Percentiles rank a stretch among this genome's conserved stretches.
These are phyloP conservation scores for Eilema caniola DNA, from an alignment of 2,888 invertebrate genomes.

Conservation along the genomic window DNA sequence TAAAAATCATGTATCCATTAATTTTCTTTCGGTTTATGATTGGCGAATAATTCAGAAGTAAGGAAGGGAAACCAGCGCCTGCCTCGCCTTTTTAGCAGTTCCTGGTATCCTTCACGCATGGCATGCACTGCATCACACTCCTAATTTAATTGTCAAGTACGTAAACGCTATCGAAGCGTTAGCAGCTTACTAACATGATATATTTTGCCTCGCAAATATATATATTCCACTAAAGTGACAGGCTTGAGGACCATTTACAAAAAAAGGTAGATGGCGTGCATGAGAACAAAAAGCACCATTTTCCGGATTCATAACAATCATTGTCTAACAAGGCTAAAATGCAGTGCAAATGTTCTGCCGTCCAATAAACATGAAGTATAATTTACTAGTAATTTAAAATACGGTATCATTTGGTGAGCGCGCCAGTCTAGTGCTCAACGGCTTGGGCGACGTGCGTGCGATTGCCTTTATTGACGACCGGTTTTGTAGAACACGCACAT, in stretches of 20 bases:
- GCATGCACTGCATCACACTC: background rate
- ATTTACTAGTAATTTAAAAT: conserved; percentile 63
- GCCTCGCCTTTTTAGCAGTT: too few species aligned
- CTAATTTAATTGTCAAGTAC: background rate
- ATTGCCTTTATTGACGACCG: conserved; percentile 47
- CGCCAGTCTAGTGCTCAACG: conserved; percentile 67
- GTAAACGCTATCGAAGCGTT: conserved; percentile 6
- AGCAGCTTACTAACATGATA: conserved; percentile 27
- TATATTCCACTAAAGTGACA: conserved; percentile 37
- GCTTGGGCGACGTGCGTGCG: conserved; percentile 71
- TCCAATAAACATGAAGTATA: conserved; percentile 55
- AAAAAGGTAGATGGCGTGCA: conserved; percentile 25
- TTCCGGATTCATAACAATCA: conserved; percentile 49
- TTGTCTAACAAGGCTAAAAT: conserved; percentile 54
- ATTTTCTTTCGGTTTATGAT: too few species aligned
- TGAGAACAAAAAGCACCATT: conserved; percentile 33
- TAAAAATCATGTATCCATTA: too few species aligned
- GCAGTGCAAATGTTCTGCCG: conserved; percentile 47
- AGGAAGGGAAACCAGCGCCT: too few species aligned
- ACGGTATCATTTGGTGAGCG: conserved; percentile 57
- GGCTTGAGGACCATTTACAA: conserved; percentile 25
- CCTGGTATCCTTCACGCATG: background rate
- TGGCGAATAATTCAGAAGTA: too few species aligned
- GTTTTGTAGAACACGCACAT: conserved; percentile 54
- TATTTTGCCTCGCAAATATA: conserved; percentile 24